These are phyloP conservation scores for Thaleichthys pacificus DNA, from an alignment of 2,797 vertebrate genomes.

Conservation along the genomic window DNA sequence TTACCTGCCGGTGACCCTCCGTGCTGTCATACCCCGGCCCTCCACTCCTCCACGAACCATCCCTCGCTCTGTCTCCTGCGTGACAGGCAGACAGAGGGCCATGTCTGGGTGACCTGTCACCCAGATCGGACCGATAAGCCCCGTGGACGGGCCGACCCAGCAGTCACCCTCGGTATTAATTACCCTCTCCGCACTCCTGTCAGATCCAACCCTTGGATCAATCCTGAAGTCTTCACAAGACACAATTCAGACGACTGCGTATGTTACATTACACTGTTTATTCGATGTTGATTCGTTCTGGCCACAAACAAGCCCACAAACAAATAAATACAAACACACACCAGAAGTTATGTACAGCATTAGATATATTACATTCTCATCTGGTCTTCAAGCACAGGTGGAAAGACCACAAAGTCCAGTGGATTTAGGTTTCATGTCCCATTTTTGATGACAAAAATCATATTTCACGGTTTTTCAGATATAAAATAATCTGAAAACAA, in stretches of 20 bases:
- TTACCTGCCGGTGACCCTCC: constrained; percentile 69
- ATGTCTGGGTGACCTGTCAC: constrained; percentile 48
- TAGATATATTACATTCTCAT: constrained; percentile 46
- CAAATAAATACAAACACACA: constrained; percentile 72
- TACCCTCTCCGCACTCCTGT: constrained; percentile 1
- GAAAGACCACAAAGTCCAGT: constrained; percentile 23
- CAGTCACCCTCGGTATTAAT: constrained; percentile 49
- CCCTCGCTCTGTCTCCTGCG: constrained; percentile 1
- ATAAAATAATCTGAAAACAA: no score
- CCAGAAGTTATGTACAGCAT: constrained; percentile 58
- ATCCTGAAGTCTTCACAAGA: neutral
- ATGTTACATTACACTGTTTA: constrained; percentile 43
- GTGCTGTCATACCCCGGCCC: constrained; percentile 59
- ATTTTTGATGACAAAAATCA: no score
- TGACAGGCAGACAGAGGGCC: constrained; percentile 28
- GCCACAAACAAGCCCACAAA: constrained; percentile 45
- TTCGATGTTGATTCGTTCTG: constrained; percentile 38
- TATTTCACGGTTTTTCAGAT: no score
- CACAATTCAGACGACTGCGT: neutral
- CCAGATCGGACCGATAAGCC: constrained; percentile 59
- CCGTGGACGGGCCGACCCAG: constrained; percentile 59
- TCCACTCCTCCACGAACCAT: constrained; percentile 55
- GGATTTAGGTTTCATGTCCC: no score
- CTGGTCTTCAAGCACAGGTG: constrained; percentile 44
- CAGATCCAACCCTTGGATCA: constrained; percentile 5